phyloP scores from a whole-genome alignment of 1,140 invertebrate genomes.

The Venturia canescens region DNA sequence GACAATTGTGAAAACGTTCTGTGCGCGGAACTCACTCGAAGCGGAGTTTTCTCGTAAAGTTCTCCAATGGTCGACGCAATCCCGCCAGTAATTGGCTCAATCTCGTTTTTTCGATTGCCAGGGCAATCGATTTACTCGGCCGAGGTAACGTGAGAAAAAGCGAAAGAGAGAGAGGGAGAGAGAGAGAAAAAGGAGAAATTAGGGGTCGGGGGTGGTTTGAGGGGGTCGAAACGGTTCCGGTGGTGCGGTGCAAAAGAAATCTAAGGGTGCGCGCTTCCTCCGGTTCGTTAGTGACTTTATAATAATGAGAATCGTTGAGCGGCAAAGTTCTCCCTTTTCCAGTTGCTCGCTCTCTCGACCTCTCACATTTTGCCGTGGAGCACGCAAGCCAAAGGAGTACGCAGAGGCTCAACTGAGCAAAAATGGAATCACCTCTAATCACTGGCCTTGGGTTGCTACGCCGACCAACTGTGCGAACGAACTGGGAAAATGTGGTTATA shows the following conservation, averaged over 20 bases:
- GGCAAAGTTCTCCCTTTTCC: not conserved
- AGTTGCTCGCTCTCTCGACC: not conserved
- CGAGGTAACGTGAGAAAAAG: conserved; percentile 37
- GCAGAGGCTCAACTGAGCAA: conserved; percentile 1
- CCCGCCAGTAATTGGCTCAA: conserved; percentile 51
- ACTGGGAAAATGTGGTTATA: conserved; percentile 25
- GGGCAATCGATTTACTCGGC: conserved; percentile 56
- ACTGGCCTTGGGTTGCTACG: conserved; percentile 53
- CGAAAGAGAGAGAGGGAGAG: not conserved
- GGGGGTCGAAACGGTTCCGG: not conserved
- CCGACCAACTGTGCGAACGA: conserved; percentile 19
- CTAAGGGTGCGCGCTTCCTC: conserved; percentile 57
- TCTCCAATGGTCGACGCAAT: conserved; percentile 31
- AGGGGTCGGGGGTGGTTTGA: not conserved
- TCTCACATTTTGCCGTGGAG: conserved; percentile 28
- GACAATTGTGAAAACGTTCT: conserved; percentile 1
- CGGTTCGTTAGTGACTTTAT: conserved; percentile 71
- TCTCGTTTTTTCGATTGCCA: conserved; percentile 54
- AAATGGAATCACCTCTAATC: conserved; percentile 68
- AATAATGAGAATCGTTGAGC: conserved; percentile 62
- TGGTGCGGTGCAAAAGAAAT: conserved; percentile 49
- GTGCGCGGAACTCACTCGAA: no score
- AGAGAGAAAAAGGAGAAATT: not conserved
- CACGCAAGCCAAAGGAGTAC: no score
- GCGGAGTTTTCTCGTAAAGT: conserved; percentile 3